phyloP scores from a whole-genome alignment of 64 coral and sea anemone species.

The Pocillopora verrucosa region DNA sequence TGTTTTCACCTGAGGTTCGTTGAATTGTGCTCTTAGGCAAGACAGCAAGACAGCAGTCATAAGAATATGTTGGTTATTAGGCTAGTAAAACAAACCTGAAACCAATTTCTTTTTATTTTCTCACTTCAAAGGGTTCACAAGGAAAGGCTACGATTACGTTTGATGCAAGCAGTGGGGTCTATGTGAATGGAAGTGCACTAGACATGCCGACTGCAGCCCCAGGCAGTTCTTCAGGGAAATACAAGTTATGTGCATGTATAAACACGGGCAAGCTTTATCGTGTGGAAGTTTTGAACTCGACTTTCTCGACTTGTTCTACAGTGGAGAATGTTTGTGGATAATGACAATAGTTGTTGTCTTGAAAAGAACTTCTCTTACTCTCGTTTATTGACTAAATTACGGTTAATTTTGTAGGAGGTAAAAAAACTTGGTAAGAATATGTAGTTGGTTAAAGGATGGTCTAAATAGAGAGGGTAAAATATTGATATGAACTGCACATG shows the following conservation, averaged over 20 bases:
- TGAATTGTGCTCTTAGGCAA: too few relatives aligned
- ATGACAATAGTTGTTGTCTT: neutral
- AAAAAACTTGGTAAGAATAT: too few relatives aligned
- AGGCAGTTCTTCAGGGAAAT: neutral
- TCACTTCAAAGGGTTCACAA: neutral
- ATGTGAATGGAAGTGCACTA: neutral
- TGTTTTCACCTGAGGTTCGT: neutral
- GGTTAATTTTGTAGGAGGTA: too few relatives aligned
- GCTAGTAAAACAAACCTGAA: too few relatives aligned
- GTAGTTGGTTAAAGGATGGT: too few relatives aligned
- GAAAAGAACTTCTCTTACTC: too few relatives aligned
- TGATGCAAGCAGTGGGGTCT: neutral
- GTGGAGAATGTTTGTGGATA: neutral
- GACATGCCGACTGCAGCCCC: neutral
- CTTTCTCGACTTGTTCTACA: neutral
- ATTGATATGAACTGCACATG: too few relatives aligned
- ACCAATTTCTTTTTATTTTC: neutral
- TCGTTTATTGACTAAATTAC: too few relatives aligned
- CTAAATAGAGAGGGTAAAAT: too few relatives aligned
- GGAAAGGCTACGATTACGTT: neutral
- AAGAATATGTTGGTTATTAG: neutral
- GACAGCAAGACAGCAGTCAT: too few relatives aligned
- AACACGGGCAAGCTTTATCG: conserved; percentile 33
- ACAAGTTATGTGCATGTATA: conserved; percentile 30
- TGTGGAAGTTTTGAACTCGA: neutral